Base-by-base conservation (phyloP, 2,797 vertebrate species). In the Phalloptychus januarius region DNA sequence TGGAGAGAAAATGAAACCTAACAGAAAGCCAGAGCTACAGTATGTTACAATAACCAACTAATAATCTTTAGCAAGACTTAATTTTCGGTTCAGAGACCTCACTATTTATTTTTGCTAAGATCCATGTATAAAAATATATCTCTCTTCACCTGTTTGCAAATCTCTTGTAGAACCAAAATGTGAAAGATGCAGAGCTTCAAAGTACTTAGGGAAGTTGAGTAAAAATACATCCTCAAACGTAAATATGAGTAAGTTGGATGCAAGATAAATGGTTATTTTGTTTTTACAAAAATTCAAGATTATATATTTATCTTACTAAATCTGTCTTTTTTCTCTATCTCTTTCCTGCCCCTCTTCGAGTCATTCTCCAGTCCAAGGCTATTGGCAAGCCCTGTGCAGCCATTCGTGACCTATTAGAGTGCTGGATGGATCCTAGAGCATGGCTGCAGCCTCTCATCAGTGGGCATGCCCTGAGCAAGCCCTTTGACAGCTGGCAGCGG, bases 381-480 rank as follows among this genome's bases (percentile, higher is more conserved):
- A 94, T 94, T 95, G 94, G 95, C 94, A 93, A 92, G 86, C 83
- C 69, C 71, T 88, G 91, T 86, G 92, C 93, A 89, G 88, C 88
- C 94, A 94, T 92, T 93, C 93, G 92, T 95, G 96, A 95, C 94
- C 95, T 96, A 96, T 96, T 95, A 96, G 94, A 91, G 92, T 79
- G 63, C 82, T 91, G 93, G 93, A 96, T 95, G 94, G 95, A 95
- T 95, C 96, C 87, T 91, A 88, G 89, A 95, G 94, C 93, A 88
- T 87, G 89, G 93, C 89, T 92, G 91, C 86, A 92, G 91, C 90
- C 89, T 92, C 90, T 94, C 93, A 94, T 96, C 93, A 92, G 92
- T 88, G 87, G 92, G 89, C 90, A 91, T 88, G 88, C 92, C 82
- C 86, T 87, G 91, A 92, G 88, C 91, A 90, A 88, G 89, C 87